Base-by-base conservation (phyloP, 1,140 invertebrate genomes). In the Holotrichia oblita region DNA sequence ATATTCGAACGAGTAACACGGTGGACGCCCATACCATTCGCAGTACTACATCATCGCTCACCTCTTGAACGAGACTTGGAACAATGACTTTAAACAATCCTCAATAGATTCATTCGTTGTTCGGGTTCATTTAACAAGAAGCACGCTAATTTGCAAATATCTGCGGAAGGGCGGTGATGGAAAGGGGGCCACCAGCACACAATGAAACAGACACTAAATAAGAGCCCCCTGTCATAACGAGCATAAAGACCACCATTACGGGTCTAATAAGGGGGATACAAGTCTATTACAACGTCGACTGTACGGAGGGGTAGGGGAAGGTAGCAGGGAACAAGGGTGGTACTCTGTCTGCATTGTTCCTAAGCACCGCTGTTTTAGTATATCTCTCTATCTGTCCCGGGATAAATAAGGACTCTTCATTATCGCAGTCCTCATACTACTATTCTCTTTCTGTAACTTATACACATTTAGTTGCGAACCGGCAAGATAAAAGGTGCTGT, bases 161-260 rank as follows among this genome's bases (percentile, higher is more conserved):
- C 75, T 77, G 27, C 27, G 27, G 27, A 34, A 34, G 27, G 27
- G 27, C 27, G 27, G 27, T 34, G 27, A 34, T 2, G 73, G 79
- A 74, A 59, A 55, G 64, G 44, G 77, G 79, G 79, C n/a, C 27
- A 34, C 27, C 27, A 77, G 61, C 61, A 12, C 75, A 79, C 79
- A 79, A 79, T 79, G 79, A 79, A 79, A 79, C 76, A 79, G 75
- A 77, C 79, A 79, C 79, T 79, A 79, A 77, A 79, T 79, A 79
- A 79, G 79, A 77, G 75, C 75, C 76, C 76, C 79, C 69, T 77
- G 61, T 74, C 73, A 41, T 74, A 74, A 74, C 34, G 73, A 74
- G 34, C 73, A 74, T 74, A 74, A 74, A 74, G 73, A 74, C 73
- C 73, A 74, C 73, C 73, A 40, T 74, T 74, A 74, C 73, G 73